Conservation (phyloP, 92 coral and sea anemone genomes). For the Muricea muricata region DNA sequence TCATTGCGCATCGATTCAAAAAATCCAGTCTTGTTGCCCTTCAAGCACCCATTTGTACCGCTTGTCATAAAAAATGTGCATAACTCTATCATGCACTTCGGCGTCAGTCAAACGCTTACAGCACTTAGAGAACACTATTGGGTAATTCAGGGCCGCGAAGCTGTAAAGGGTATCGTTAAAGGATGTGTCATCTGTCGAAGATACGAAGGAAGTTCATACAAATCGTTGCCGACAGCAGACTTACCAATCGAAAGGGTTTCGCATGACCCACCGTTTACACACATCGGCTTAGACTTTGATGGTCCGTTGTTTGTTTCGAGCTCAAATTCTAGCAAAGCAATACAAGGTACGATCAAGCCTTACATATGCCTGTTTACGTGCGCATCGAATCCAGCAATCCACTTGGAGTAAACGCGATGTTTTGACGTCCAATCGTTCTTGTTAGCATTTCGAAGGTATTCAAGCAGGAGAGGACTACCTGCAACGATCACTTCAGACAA, state of each 20-base stretch:
- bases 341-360: too few species aligned
- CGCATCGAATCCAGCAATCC: conserved; percentile 55
- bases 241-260: conserved; percentile 44
- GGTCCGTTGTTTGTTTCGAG: too few species aligned
- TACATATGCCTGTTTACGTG: conserved; percentile 59
- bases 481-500: conserved; percentile 55
- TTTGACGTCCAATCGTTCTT: conserved; percentile 22
- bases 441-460: conserved; percentile 2
- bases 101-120: not conserved
- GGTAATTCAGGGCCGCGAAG: not conserved
- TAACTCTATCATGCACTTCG: not conserved
- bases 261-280: conserved; percentile 56
- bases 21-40: not conserved
- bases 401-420: conserved; percentile 46
- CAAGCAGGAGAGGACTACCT: conserved; percentile 30
- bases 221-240: conserved; percentile 24
- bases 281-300: conserved; percentile 53
- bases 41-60: not conserved
- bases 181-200: conserved; percentile 30
- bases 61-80: not conserved
- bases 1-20: not conserved
- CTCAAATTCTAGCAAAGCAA: not conserved
- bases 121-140: not conserved
- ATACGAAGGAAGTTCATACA: conserved; percentile 30
- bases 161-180: not conserved